Evolutionary conservation across 2,888 invertebrate genomes (phyloP).

Genomic region (Drosophila recens): DNA sequence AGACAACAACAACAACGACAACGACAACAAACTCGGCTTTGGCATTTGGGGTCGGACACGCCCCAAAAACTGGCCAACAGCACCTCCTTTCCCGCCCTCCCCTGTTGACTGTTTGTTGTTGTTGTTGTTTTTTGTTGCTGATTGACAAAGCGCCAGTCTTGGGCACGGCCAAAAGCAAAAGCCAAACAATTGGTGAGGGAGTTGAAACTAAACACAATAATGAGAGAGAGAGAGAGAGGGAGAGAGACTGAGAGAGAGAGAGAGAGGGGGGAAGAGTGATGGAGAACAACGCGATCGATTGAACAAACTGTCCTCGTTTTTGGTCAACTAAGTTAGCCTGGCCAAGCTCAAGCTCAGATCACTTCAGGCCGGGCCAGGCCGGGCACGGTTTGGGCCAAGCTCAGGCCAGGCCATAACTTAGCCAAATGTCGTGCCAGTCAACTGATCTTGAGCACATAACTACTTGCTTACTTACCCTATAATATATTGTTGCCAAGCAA

Average conservation of each 20-base stretch:
- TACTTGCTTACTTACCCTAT: conserved; percentile 14
- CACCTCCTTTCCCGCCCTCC: conserved; percentile 11
- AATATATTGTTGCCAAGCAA: not conserved
- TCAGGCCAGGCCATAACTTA: conserved; percentile 66
- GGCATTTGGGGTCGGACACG: conserved; percentile 74
- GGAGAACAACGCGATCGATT: conserved; percentile 5
- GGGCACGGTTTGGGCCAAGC: conserved; percentile 12
- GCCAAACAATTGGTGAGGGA: conserved; percentile 60
- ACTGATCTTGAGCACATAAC: conserved; percentile 43
- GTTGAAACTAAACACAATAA: conserved; percentile 24
- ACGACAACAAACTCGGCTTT: conserved; percentile 36
- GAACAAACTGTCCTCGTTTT: conserved; percentile 70
- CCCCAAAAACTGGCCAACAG: conserved; percentile 42
- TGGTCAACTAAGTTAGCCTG: conserved; percentile 50
- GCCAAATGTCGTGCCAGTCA: conserved; percentile 72
- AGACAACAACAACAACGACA: conserved; percentile 48
- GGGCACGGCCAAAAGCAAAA: conserved; percentile 63
- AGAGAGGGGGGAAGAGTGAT: too few species aligned
- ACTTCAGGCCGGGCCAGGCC: conserved; percentile 7
- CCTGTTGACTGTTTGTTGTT: conserved; percentile 1
- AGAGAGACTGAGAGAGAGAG: not conserved
- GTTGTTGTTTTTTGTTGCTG: conserved; percentile 33
- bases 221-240: not conserved
- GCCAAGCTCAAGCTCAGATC: conserved; percentile 15
- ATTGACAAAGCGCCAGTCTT: conserved; percentile 63